phyloP scores from a whole-genome alignment of 2,888 invertebrate genomes.

The Epinotia brunnichana region DNA sequence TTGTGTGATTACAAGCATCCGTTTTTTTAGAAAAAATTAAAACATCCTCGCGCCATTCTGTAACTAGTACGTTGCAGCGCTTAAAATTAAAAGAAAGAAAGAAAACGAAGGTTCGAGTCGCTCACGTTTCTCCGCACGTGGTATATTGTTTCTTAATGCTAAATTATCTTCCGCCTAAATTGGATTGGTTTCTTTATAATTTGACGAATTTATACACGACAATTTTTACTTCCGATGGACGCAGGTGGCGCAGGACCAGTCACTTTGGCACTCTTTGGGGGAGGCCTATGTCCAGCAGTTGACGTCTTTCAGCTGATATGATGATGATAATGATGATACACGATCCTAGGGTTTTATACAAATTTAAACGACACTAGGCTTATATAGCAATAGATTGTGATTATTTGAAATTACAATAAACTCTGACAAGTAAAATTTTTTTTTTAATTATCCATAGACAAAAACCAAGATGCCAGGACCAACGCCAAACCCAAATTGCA shows the following conservation, averaged over 20 bases:
- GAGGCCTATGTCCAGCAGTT: too few species aligned
- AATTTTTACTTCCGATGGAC: too few species aligned
- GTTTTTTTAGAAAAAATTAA: slow-evolving; percentile 61
- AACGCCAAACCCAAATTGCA: too few species aligned
- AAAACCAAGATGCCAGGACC: background rate
- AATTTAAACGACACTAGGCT: slow-evolving; percentile 51
- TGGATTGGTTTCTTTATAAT: slow-evolving; percentile 57
- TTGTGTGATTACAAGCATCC: slow-evolving; percentile 65
- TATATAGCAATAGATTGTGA: background rate
- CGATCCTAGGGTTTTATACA: slow-evolving; percentile 59
- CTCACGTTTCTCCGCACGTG: slow-evolving; percentile 71
- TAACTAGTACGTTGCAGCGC: slow-evolving; percentile 49
- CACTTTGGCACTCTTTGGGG: too few species aligned
- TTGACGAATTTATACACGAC: slow-evolving; percentile 48
- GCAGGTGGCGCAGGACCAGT: too few species aligned
- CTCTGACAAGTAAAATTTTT: background rate
- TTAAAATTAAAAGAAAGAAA: slow-evolving; percentile 55
- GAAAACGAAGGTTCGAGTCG: slow-evolving; percentile 49
- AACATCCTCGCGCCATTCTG: slow-evolving; percentile 57
- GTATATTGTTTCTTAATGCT: slow-evolving; percentile 56
- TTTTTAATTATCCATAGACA: background rate
- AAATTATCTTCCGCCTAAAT: slow-evolving; percentile 59
- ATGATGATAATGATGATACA: too few species aligned
- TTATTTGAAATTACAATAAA: slow-evolving; percentile 18
- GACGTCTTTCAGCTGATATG: too few species aligned